Base-by-base conservation (phyloP, 1,140 invertebrate species). In the Drosophila kohkoa region DNA sequence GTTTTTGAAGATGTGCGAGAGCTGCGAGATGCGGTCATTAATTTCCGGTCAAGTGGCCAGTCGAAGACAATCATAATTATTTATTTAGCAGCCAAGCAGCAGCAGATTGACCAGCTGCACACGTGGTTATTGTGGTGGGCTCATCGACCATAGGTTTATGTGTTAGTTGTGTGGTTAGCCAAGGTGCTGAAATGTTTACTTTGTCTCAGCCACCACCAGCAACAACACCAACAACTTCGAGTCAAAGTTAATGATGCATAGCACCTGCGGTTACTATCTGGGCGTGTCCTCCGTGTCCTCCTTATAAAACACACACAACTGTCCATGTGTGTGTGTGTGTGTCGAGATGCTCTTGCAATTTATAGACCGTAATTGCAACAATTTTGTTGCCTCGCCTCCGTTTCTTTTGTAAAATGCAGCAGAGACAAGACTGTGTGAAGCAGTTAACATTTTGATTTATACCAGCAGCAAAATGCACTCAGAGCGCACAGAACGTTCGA, bases 1-100 rank as follows among this genome's bases (percentile, higher is more conserved):
- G 59, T 63, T 77, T 65, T 62, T 70, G 66, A 70, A 82, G 81
- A 82, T 87, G 79, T 28, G 35, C 35, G 35, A 38, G 10, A 38
- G 35, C 8, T 38, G 35, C 35, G 51, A 15, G 30, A 54, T 71
- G 68, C 52, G 49, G 67, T 75, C 79, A 86, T 86, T 88, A 88
- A 88, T 87, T 87, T 87, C 83, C 83, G 82, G 82, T 88, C 82
- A 88, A 87, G 82, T 79, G 83, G 76, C 79, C 75, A 86, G 87
- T 71, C 77, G 77, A 87, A 82, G 79, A 87, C 83, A 87, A 88
- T 87, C 82, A 87, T 88, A 87, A 87, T 87, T 87, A 87, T 87
- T 87, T 87, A 87, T 87, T 87, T 82, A 87, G 72, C 79, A 82
- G 79, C 20, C 20, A 25, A 20, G 73, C 73, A 76, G 10, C 38